phyloP scores from a whole-genome alignment of 1,140 invertebrate genomes.

The Drosophila malerkotliana region DNA sequence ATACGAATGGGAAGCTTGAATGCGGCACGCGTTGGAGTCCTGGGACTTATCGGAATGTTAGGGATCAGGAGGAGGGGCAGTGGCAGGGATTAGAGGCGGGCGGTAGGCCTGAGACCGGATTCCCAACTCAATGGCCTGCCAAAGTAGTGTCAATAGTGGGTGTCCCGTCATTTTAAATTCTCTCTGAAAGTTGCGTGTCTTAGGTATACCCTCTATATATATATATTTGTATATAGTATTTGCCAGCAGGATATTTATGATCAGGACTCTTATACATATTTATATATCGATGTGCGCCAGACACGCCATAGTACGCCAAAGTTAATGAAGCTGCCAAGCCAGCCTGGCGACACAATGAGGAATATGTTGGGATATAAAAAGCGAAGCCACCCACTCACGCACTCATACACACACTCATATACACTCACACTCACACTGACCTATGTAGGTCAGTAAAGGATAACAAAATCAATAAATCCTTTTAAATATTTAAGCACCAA shows the following conservation, averaged over 20 bases:
- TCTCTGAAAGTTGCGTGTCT: constrained; percentile 22
- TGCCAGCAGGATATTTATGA: constrained; percentile 66
- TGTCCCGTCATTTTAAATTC: constrained; percentile 38
- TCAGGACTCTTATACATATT: constrained; percentile 1
- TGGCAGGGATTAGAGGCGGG: not conserved
- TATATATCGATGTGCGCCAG: constrained; percentile 46
- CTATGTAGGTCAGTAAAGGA: constrained; percentile 66
- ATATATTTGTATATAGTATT: not conserved
- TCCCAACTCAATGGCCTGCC: constrained; percentile 49
- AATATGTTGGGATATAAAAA: constrained; percentile 45
- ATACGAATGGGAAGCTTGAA: constrained; percentile 44
- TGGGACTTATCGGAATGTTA: constrained; percentile 57
- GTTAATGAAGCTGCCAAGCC: constrained; percentile 65
- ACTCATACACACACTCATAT: not conserved
- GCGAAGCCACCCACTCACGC: not conserved
- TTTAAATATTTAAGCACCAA: constrained; percentile 39
- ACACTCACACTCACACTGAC: not conserved
- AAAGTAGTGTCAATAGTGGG: constrained; percentile 50
- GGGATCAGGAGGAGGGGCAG: constrained; percentile 8
- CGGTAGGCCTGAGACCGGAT: constrained; percentile 5
- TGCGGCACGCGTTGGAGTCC: constrained; percentile 50
- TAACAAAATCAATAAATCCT: constrained; percentile 62
- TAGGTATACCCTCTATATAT: not conserved
- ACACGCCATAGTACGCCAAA: constrained; percentile 50
- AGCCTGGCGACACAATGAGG: constrained; percentile 48